Percentiles rank a stretch among this genome's conserved stretches.
Conservation (phyloP, 2,797 vertebrate genomes). For the Cuculus canorus region DNA sequence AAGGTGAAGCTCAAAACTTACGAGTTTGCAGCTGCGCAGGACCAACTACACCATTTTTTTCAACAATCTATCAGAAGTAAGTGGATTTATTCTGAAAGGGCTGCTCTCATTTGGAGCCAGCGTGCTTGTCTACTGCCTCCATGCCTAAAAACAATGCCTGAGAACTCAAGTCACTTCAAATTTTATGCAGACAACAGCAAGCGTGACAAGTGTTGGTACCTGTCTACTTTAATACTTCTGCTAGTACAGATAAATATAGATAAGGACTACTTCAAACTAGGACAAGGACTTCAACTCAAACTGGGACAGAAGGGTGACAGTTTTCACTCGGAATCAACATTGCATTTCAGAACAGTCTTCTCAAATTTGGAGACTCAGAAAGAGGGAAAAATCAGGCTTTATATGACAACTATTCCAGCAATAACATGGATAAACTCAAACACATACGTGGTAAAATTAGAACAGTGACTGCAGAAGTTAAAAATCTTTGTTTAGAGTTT, state of each 20-base stretch:
- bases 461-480: neutral
- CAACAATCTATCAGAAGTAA: neutral
- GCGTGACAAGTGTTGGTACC: slow-evolving; percentile 19
- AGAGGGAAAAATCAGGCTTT: neutral
- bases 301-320: slow-evolving; percentile 9
- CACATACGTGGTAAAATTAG: fast-evolving
- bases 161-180: slow-evolving; percentile 5
- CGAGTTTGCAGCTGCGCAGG: neutral
- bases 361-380: neutral
- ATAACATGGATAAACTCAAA: neutral
- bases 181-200: neutral
- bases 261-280: slow-evolving; percentile 36
- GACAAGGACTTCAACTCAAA: slow-evolving; percentile 50
- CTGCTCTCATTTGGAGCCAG: neutral
- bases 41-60: neutral
- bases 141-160: neutral
- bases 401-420: neutral
- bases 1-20: neutral
- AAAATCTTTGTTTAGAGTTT: neutral
- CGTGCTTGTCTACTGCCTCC: neutral
- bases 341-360: neutral
- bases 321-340: neutral
- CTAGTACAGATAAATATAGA: slow-evolving; percentile 1
- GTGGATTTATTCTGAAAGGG: neutral
- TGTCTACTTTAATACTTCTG: slow-evolving; percentile 29